Conservation (phyloP, 2,113 vertebrate genomes). For the Myocastor coypus region DNA sequence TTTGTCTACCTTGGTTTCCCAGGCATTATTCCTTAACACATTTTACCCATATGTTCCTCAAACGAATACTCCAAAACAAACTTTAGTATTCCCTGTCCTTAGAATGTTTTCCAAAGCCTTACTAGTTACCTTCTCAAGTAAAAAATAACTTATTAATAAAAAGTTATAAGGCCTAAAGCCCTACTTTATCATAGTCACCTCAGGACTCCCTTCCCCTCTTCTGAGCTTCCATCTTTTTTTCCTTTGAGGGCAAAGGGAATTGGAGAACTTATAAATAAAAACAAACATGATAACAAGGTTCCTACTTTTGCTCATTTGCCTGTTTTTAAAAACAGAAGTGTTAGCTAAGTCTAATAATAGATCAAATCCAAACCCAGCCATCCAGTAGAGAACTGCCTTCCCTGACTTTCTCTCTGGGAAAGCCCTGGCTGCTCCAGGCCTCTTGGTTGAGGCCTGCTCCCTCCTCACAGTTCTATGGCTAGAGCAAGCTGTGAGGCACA, state of each 20-base stretch:
- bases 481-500: not conserved
- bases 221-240: slow-evolving; percentile 61
- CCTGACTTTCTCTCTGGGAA: slow-evolving; percentile 51
- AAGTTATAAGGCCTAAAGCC: slow-evolving; percentile 32
- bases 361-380: slow-evolving; percentile 73
- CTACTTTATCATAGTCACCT: slow-evolving; percentile 14
- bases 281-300: slow-evolving; percentile 66
- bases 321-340: slow-evolving; percentile 72
- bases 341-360: slow-evolving; percentile 72
- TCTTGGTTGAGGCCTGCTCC: slow-evolving; percentile 7
- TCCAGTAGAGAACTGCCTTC: slow-evolving; percentile 12
- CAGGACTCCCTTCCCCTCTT: not conserved
- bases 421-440: slow-evolving; percentile 17
- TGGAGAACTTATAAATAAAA: slow-evolving; percentile 68
- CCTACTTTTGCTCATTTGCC: slow-evolving; percentile 75
- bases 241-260: slow-evolving; percentile 49
- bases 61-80: slow-evolving; percentile 19
- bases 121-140: slow-evolving; percentile 60
- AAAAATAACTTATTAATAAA: slow-evolving; percentile 66
- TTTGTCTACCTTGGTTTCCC: slow-evolving; percentile 25
- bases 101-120: slow-evolving; percentile 42
- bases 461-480: not conserved
- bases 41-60: not conserved
- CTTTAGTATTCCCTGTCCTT: not conserved
- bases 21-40: slow-evolving; percentile 10